A percentile compares a stretch with the other conserved stretches of the same genome.
Evolutionary conservation across 2,797 vertebrate genomes (phyloP).

Genomic region (Pseudomugil tenellus): DNA sequence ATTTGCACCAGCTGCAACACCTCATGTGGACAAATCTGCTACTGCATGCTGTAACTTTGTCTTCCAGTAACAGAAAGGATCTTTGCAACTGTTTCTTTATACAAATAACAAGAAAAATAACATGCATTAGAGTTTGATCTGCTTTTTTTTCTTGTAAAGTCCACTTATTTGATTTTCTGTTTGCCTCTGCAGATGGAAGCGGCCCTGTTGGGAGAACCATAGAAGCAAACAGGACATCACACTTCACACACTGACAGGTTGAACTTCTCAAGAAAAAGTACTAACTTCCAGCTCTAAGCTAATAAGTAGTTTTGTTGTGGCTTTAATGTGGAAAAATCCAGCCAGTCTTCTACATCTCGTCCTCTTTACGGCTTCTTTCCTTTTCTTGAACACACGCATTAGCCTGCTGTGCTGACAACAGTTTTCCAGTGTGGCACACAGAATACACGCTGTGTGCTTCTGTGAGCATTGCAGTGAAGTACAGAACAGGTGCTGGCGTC

Average conservation of each 20-base stretch:
- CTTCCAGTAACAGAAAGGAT: conserved; percentile 9
- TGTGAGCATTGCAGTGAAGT: conserved; percentile 55
- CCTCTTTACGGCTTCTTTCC: conserved; percentile 41
- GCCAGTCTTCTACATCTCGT: conserved; percentile 49
- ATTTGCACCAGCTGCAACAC: conserved; percentile 28
- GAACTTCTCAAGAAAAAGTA: conserved; percentile 29
- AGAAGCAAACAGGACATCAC: conserved; percentile 54
- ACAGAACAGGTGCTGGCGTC: conserved; percentile 73
- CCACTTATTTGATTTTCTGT: conserved; percentile 5
- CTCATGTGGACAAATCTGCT: conserved; percentile 31
- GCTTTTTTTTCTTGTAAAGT: neutral
- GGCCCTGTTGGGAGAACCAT: conserved; percentile 52
- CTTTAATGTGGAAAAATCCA: conserved; percentile 56
- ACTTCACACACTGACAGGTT: conserved; percentile 64
- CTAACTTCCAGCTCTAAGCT: conserved; percentile 17
- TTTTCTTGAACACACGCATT: conserved; percentile 21
- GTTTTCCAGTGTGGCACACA: conserved; percentile 56
- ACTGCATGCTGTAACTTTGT: neutral
- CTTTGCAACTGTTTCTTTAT: neutral
- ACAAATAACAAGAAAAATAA: neutral
- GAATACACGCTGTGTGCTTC: conserved; percentile 51
- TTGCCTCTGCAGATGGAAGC: conserved; percentile 78
- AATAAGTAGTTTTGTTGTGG: conserved; percentile 36
- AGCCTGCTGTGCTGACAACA: conserved; percentile 57
- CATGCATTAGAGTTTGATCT: neutral